Evolutionary conservation across 2,113 vertebrate genomes (phyloP).

Genomic region (Corapipo altera): DNA sequence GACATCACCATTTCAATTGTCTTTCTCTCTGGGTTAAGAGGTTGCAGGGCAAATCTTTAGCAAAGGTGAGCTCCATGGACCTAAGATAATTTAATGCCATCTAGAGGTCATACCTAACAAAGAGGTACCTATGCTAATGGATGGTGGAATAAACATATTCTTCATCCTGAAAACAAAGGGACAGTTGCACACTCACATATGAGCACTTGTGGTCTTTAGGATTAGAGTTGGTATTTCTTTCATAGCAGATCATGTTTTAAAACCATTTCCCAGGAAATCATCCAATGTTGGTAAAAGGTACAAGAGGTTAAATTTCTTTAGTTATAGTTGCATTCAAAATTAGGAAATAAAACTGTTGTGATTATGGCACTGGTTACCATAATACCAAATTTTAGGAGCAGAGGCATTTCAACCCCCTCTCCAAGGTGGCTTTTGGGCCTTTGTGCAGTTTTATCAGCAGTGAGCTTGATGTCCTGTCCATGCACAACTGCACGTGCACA

Average conservation of each 20-base stretch:
- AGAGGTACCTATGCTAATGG: background rate
- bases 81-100: background rate
- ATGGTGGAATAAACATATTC: background rate
- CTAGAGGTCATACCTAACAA: background rate
- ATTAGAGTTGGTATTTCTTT: background rate
- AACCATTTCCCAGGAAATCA: background rate
- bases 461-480: rapidly evolving
- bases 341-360: background rate
- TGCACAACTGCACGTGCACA: background rate
- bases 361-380: background rate
- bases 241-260: background rate
- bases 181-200: background rate
- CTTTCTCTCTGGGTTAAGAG: background rate
- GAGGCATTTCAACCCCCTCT: background rate
- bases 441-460: background rate
- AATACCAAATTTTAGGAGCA: background rate
- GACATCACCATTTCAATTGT: background rate
- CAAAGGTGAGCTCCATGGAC: background rate
- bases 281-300: background rate
- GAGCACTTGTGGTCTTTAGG: background rate
- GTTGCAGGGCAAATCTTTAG: background rate
- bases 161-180: background rate
- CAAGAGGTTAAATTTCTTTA: background rate
- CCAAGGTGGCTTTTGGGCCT: background rate
- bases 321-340: background rate